phyloP scores from a whole-genome alignment of 2,797 vertebrate genomes.

The Bovichtus diacanthus region DNA sequence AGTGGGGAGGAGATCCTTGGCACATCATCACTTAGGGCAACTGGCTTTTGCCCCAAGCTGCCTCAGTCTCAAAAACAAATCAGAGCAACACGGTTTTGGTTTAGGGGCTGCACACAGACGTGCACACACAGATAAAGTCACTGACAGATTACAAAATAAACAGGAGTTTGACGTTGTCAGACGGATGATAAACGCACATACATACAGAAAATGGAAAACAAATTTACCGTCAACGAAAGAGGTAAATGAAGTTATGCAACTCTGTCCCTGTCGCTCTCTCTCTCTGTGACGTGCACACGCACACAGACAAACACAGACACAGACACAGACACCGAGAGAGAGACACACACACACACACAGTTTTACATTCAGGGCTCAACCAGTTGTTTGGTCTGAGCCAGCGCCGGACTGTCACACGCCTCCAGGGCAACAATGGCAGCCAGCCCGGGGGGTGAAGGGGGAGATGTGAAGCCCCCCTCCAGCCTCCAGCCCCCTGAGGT shows the following conservation, averaged over 20 bases:
- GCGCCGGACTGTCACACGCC: conserved; percentile 19
- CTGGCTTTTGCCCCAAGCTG: conserved; percentile 2
- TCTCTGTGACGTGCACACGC: background rate
- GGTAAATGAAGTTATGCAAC: conserved; percentile 29
- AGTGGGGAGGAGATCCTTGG: background rate
- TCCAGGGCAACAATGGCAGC: conserved; percentile 18
- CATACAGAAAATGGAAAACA: conserved; percentile 9
- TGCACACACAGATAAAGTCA: background rate
- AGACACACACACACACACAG: background rate
- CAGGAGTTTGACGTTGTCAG: conserved; percentile 12
- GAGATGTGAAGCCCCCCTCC: background rate
- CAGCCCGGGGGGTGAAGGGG: background rate
- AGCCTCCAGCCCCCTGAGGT: conserved; percentile 18
- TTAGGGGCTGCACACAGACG: background rate
- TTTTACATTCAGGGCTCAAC: conserved; percentile 38
- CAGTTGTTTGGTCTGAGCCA: conserved; percentile 40
- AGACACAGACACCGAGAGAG: background rate
- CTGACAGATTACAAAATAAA: conserved; percentile 10
- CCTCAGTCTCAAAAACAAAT: conserved; percentile 24
- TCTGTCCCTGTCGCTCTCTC: background rate
- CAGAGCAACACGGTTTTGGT: background rate
- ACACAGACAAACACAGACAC: background rate
- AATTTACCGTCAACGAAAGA: conserved; percentile 4
- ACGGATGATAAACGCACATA: conserved; percentile 2
- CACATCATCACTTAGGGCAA: conserved; percentile 4